Conservation (phyloP, 2,888 invertebrate species). For the Polia nebulosa region DNA sequence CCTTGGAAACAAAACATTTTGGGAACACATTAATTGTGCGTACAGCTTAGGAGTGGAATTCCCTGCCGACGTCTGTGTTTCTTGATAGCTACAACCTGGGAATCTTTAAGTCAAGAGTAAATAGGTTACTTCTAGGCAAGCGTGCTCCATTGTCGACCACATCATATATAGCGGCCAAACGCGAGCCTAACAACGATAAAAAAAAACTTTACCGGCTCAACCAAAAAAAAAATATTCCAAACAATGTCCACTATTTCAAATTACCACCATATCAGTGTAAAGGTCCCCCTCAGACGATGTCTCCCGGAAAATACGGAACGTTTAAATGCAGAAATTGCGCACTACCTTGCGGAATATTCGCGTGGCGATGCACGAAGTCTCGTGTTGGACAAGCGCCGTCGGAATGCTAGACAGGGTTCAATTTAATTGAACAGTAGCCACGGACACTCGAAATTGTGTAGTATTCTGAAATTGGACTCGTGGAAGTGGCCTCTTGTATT, state of each 20-base stretch:
- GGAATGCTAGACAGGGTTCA: constrained; percentile 64
- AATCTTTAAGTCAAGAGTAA: too few relatives aligned
- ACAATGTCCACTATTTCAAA: constrained; percentile 38
- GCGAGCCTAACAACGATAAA: neutral
- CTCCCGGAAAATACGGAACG: constrained; percentile 26
- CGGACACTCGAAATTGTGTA: constrained; percentile 67
- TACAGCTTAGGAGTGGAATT: too few relatives aligned
- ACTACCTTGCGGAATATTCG: constrained; percentile 56
- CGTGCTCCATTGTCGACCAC: too few relatives aligned
- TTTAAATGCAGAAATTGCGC: constrained; percentile 59
- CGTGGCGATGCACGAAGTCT: constrained; percentile 52
- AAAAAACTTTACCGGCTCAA: neutral
- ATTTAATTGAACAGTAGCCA: constrained; percentile 73
- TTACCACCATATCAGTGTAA: constrained; percentile 42
- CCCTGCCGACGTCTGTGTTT: too few relatives aligned
- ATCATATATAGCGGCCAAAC: too few relatives aligned
- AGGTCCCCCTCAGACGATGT: constrained; percentile 1
- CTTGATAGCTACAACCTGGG: too few relatives aligned
- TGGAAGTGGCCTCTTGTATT: constrained; percentile 27
- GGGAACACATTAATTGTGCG: too few relatives aligned
- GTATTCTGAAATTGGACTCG: constrained; percentile 66
- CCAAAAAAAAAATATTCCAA: neutral
- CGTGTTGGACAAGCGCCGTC: constrained; percentile 57
- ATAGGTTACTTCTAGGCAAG: too few relatives aligned
- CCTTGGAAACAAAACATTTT: too few relatives aligned